A percentile compares a stretch with the other conserved stretches of the same genome.
phyloP scores from a whole-genome alignment of 2,797 vertebrate species.

The Phataginus tricuspis region DNA sequence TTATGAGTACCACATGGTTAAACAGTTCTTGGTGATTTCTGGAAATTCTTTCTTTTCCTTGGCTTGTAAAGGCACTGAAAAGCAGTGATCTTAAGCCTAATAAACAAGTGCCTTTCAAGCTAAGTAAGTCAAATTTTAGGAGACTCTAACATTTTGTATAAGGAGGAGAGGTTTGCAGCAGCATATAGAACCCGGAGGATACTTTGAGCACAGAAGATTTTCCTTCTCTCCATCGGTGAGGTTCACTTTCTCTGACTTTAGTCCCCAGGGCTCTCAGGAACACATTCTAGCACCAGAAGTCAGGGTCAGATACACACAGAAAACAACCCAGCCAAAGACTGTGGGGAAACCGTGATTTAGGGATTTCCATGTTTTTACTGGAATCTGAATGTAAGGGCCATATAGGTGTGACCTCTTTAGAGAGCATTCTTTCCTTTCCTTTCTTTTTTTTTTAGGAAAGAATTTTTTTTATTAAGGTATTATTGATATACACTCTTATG shows the following conservation, averaged over 20 bases:
- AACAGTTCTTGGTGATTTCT: background rate
- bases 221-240: background rate
- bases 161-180: background rate
- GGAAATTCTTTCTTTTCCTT: background rate
- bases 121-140: background rate
- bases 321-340: background rate
- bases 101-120: background rate
- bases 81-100: background rate
- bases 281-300: background rate
- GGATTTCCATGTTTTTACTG: background rate
- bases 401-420: background rate
- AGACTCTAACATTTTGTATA: background rate
- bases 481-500: no score
- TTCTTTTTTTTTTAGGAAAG: background rate
- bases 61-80: background rate
- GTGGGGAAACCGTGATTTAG: background rate
- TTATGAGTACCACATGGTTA: background rate
- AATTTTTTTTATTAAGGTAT: no score
- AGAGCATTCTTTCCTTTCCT: background rate
- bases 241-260: background rate
- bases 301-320: background rate
- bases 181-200: background rate
- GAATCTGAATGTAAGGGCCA: background rate
- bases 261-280: background rate
- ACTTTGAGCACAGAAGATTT: background rate